phyloP scores from a whole-genome alignment of 2,797 vertebrate genomes.

The Onychomys leucogaster region DNA sequence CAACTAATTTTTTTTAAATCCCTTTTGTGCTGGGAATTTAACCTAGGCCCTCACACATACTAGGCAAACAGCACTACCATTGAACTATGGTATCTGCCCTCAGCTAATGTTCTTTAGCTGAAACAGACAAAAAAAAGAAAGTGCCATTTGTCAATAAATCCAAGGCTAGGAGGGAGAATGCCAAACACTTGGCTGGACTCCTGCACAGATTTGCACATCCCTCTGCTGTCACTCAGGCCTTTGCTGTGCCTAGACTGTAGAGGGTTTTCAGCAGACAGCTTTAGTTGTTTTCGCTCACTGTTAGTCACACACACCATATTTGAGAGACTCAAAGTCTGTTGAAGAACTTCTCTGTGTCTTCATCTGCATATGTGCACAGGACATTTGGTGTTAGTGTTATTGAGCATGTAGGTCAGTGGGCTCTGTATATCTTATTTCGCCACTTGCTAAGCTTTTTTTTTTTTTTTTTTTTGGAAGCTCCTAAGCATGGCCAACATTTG shows the following conservation, averaged over 20 bases:
- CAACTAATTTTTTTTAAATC: background rate
- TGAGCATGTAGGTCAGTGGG: background rate
- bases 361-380: background rate
- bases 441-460: background rate
- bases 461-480: background rate
- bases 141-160: conserved; percentile 24
- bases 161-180: background rate
- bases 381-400: background rate
- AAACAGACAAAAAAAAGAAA: conserved; percentile 37
- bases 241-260: conserved; percentile 5
- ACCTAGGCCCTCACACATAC: background rate
- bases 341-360: conserved; percentile 53
- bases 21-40: background rate
- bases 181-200: conserved; percentile 54
- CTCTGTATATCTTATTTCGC: background rate
- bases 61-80: too few relatives aligned
- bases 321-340: conserved; percentile 48
- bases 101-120: conserved; percentile 15
- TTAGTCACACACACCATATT: conserved; percentile 59
- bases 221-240: background rate
- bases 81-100: background rate
- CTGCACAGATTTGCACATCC: conserved; percentile 40
- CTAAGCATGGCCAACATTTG: background rate
- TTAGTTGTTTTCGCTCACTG: conserved; percentile 58
- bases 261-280: conserved; percentile 51